Evolutionary conservation across 1,140 invertebrate species (phyloP).

Genomic region (Platyura marginata): DNA sequence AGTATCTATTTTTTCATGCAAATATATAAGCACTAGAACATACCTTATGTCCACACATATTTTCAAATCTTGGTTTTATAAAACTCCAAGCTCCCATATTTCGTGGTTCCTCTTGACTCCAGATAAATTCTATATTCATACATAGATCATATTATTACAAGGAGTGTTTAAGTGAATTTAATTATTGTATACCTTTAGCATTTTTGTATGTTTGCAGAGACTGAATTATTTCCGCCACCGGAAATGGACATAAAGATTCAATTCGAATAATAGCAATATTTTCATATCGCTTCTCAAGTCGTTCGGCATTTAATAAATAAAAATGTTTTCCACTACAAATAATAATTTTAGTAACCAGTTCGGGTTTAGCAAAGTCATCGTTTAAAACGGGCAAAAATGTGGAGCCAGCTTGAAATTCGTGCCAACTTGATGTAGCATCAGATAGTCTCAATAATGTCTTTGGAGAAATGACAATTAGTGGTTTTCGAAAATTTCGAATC

Average conservation of each 20-base stretch:
- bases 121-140: constrained; percentile 57
- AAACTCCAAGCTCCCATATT: constrained; percentile 96
- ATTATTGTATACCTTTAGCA: constrained; percentile 46
- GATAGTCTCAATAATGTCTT: constrained; percentile 76
- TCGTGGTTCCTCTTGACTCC: constrained; percentile 95
- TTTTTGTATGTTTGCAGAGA: constrained; percentile 61
- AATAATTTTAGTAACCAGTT: constrained; percentile 56
- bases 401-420: constrained; percentile 63
- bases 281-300: constrained; percentile 38
- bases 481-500: constrained; percentile 80
- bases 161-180: too few relatives aligned
- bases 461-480: constrained; percentile 64
- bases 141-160: constrained; percentile 6
- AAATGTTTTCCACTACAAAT: constrained; percentile 90
- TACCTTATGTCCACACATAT: constrained; percentile 62
- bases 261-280: constrained; percentile 76
- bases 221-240: constrained; percentile 50
- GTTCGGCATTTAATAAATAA: constrained; percentile 64
- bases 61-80: constrained; percentile 77
- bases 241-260: constrained; percentile 87
- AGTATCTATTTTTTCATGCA: too few relatives aligned
- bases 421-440: constrained; percentile 53
- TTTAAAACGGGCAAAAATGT: constrained; percentile 68
- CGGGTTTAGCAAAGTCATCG: constrained; percentile 39
- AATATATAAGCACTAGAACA: too few relatives aligned